A percentile compares a stretch with the other conserved stretches of the same genome.
Conservation (phyloP, 2,888 invertebrate genomes). For the Adineta ricciae region DNA sequence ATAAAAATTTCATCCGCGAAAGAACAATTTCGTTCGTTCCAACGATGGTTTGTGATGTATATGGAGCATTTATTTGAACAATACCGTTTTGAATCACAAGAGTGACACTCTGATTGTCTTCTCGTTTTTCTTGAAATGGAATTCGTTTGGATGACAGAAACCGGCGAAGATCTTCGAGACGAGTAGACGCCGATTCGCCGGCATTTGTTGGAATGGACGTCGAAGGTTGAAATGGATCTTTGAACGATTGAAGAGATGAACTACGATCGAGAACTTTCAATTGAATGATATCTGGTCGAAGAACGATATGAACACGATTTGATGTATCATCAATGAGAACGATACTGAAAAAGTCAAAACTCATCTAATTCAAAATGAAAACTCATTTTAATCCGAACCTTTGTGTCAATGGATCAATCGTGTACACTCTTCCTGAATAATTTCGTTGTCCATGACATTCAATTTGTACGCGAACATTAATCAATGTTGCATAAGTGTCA, state of each 20-base stretch:
- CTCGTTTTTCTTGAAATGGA: background rate
- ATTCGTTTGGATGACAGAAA: slow-evolving; percentile 13
- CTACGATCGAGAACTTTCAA: background rate
- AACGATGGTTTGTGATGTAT: background rate
- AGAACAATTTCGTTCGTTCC: slow-evolving; percentile 20
- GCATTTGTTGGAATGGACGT: background rate
- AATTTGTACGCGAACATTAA: background rate
- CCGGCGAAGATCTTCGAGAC: background rate
- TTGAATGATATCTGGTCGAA: slow-evolving; percentile 10
- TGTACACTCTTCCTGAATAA: slow-evolving; percentile 18
- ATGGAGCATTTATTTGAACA: slow-evolving; percentile 3
- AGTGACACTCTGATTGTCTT: background rate
- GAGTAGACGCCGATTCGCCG: background rate
- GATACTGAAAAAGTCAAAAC: background rate
- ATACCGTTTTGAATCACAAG: background rate
- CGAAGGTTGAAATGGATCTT: background rate
- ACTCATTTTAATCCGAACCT: background rate
- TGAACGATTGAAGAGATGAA: background rate
- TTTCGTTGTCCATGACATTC: background rate
- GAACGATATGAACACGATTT: slow-evolving; percentile 8
- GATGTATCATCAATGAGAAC: background rate
- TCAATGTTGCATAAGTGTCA: background rate
- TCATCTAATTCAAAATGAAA: background rate
- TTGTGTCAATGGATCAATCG: slow-evolving; percentile 11
- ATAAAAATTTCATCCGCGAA: background rate